Conservation (phyloP, 2,113 vertebrate genomes). For the Cercopithecus mona region DNA sequence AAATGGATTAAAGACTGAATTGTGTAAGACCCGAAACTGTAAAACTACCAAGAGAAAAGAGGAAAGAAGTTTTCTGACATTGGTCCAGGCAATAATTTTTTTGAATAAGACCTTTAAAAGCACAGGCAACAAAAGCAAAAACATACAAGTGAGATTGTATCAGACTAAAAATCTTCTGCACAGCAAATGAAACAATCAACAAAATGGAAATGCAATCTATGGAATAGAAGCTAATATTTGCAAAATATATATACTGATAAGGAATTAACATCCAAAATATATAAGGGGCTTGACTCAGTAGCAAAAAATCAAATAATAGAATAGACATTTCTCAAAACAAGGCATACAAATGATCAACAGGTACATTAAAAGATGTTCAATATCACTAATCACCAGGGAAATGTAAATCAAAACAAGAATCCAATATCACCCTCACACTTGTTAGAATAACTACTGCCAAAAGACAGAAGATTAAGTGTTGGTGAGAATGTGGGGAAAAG, state of each 20-base stretch:
- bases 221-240: background rate
- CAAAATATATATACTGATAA: background rate
- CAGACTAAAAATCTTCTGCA: background rate
- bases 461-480: background rate
- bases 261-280: background rate
- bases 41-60: background rate
- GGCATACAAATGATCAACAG: background rate
- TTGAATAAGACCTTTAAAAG: background rate
- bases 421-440: background rate
- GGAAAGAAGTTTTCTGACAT: background rate
- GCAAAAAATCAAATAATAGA: background rate
- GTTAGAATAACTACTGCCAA: background rate
- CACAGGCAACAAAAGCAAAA: background rate
- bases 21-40: background rate
- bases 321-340: background rate
- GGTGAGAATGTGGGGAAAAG: background rate
- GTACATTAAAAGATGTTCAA: background rate
- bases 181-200: background rate
- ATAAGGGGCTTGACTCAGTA: background rate
- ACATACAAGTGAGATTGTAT: background rate
- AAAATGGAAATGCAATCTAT: background rate
- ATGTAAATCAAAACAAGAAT: background rate
- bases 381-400: background rate
- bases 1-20: background rate
- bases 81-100: background rate